Percentiles rank a stretch among this genome's conserved stretches.
phyloP scores from a whole-genome alignment of 2,797 vertebrate species.

The Cossypha heuglini region DNA sequence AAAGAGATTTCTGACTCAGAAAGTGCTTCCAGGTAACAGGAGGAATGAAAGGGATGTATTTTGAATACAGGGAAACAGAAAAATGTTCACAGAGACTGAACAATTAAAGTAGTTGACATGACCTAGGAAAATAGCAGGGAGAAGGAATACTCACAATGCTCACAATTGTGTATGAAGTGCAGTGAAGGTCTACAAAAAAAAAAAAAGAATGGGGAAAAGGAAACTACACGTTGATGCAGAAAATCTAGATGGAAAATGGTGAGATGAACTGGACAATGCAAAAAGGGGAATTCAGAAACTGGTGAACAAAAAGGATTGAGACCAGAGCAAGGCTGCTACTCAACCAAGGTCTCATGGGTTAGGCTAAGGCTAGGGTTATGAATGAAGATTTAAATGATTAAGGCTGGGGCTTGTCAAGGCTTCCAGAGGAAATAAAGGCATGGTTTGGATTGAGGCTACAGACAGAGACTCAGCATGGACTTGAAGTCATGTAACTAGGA shows the following conservation, averaged over 20 bases:
- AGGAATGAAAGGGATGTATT: background rate
- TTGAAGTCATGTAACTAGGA: background rate
- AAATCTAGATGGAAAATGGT: background rate
- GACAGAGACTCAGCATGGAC: background rate
- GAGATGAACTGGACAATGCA: background rate
- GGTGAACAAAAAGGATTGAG: background rate
- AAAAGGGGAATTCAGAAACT: background rate
- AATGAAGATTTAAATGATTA: fast-evolving
- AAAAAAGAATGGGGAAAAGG: background rate
- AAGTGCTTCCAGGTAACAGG: background rate
- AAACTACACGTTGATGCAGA: background rate
- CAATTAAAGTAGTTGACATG: background rate
- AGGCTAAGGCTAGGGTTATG: background rate
- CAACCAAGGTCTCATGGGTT: background rate
- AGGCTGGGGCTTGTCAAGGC: fast-evolving
- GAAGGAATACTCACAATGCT: background rate
- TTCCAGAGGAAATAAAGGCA: background rate
- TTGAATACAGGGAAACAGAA: background rate
- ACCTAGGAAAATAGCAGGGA: background rate
- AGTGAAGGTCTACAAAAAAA: background rate
- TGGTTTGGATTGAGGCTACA: background rate
- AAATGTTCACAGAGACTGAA: background rate
- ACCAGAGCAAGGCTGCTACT: background rate
- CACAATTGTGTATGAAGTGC: background rate
- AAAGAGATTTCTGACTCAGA: background rate